Conservation (phyloP, 1,140 invertebrate genomes). For the Drosophila equinoxialis region DNA sequence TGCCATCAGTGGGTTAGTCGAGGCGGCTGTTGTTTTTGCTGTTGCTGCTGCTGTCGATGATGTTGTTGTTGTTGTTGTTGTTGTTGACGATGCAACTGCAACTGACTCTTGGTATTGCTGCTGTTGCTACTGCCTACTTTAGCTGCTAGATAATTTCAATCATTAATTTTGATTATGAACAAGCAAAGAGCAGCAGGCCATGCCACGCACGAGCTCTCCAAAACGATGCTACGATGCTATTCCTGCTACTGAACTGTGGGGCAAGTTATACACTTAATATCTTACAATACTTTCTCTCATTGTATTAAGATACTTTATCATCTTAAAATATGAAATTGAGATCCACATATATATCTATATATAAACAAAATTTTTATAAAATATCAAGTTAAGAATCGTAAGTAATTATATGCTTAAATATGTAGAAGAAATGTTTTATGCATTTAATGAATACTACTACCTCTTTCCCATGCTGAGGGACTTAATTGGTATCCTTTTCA, state of each 20-base stretch:
- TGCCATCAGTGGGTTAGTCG: constrained; percentile 69
- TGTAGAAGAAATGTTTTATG: too few relatives aligned
- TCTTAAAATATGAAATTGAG: too few relatives aligned
- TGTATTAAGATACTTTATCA: too few relatives aligned
- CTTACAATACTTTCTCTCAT: not conserved
- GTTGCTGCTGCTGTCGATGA: constrained; percentile 50
- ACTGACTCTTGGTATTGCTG: constrained; percentile 28
- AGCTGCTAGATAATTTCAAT: constrained; percentile 79
- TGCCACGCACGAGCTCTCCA: constrained; percentile 62
- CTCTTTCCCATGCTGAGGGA: too few relatives aligned
- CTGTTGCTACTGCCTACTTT: constrained; percentile 65
- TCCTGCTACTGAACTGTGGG: constrained; percentile 23
- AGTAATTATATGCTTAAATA: too few relatives aligned
- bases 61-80: constrained; percentile 63
- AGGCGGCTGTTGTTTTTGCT: constrained; percentile 31
- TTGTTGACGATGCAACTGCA: constrained; percentile 31
- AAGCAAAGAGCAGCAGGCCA: constrained; percentile 55
- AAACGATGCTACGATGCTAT: constrained; percentile 27
- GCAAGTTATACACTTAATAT: not conserved
- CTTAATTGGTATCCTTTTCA: too few relatives aligned
- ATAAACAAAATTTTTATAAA: too few relatives aligned
- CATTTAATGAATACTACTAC: too few relatives aligned
- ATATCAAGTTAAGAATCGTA: too few relatives aligned
- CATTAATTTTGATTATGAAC: constrained; percentile 82
- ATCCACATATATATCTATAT: too few relatives aligned